These are phyloP conservation scores for Sciaenops ocellatus DNA, from an alignment of 2,797 vertebrate species.

Conservation along the genomic window DNA sequence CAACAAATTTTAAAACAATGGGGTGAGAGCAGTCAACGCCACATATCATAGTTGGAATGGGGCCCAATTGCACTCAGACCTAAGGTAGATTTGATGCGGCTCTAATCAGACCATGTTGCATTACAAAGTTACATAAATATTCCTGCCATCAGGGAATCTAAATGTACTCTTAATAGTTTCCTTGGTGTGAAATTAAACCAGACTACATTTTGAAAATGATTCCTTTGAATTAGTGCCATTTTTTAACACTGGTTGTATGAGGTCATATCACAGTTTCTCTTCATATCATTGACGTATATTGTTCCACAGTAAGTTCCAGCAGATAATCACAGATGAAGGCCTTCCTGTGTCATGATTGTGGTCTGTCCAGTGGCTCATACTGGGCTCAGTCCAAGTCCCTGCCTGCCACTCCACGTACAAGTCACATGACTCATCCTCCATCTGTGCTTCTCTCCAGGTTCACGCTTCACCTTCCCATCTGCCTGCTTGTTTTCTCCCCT, in stretches of 20 bases:
- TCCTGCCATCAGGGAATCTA: constrained; percentile 52
- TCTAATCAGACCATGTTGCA: constrained; percentile 45
- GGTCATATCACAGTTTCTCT: constrained; percentile 2
- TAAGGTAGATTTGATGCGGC: constrained; percentile 38
- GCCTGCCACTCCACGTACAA: constrained; percentile 64
- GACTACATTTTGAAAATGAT: constrained; percentile 27
- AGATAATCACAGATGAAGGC: constrained; percentile 30
- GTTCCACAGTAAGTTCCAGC: constrained; percentile 16
- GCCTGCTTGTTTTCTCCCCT: constrained; percentile 49
- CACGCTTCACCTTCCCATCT: constrained; percentile 75
- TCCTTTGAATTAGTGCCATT: constrained; percentile 28
- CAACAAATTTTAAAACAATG: constrained; percentile 51
- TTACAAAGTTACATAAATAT: constrained; percentile 39
- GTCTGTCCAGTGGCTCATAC: constrained; percentile 41
- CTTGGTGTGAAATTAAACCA: constrained; percentile 45
- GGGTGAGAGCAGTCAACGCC: constrained; percentile 18
- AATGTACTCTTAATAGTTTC: constrained; percentile 45
- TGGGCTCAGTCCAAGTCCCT: constrained; percentile 53
- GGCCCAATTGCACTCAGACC: constrained; percentile 31
- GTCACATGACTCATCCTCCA: constrained; percentile 79
- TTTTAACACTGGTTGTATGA: constrained; percentile 21
- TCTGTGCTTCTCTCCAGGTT: constrained; percentile 81
- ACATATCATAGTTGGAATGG: constrained; percentile 45
- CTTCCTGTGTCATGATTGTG: constrained; percentile 28
- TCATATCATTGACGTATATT: not conserved